Evolutionary conservation across 2,888 invertebrate species (phyloP).

Genomic region (Hydrotaea diabolus): DNA sequence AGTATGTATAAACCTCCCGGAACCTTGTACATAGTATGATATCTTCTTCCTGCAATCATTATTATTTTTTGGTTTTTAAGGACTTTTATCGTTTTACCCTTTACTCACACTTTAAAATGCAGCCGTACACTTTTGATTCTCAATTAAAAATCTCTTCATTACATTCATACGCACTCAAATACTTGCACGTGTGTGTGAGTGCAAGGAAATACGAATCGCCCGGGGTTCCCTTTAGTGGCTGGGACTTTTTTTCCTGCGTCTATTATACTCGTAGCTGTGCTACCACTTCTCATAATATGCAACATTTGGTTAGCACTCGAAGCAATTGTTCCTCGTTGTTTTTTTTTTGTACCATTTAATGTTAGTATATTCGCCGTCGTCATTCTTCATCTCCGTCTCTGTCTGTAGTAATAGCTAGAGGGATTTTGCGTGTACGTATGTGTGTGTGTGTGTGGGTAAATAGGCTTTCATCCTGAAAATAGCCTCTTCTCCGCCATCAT

Average conservation of each 20-base stretch:
- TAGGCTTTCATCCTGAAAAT: background rate
- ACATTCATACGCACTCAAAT: too few relatives aligned
- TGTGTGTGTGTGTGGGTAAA: background rate
- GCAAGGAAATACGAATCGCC: background rate
- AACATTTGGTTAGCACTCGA: constrained; percentile 1
- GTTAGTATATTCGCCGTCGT: background rate
- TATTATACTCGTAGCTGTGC: background rate
- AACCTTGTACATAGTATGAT: too few relatives aligned
- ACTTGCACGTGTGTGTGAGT: background rate
- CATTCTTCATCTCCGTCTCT: background rate
- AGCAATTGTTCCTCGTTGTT: background rate
- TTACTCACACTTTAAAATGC: background rate
- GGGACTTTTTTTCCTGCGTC: constrained; percentile 1
- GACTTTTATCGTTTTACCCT: too few relatives aligned
- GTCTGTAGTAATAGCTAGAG: background rate
- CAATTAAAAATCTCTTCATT: background rate
- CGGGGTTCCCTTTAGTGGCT: background rate
- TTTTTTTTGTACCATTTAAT: background rate
- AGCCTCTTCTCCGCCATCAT: constrained; percentile 1
- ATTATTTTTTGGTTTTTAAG: too few relatives aligned
- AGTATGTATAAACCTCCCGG: too few relatives aligned
- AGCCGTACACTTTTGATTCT: background rate
- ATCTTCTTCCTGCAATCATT: too few relatives aligned
- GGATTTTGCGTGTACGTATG: background rate
- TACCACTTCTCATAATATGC: constrained; percentile 3